Evolutionary conservation across 2,797 vertebrate genomes (phyloP), one percentile per base, ranked within the genome.

Genomic region (Ataeniobius toweri): DNA sequence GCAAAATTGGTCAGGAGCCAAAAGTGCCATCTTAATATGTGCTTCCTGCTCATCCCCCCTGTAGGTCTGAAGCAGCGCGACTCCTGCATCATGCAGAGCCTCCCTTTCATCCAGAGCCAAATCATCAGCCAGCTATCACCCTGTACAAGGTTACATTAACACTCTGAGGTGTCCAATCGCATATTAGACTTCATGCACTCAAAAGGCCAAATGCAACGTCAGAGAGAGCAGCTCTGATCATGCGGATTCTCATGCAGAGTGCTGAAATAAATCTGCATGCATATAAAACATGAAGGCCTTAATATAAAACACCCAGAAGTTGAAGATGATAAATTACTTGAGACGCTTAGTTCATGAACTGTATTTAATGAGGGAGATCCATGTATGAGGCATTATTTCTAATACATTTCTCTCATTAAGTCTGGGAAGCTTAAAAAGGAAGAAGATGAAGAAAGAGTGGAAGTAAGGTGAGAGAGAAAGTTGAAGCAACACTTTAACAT

Each of bases 1-100:
- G 51, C 51, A 75, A 77, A 80, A 41, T 85, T 94, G 93, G 91
- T 93, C 85, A 80, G 58, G 75, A 82, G 93, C 92, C 94, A 95
- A 91, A 83, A 85, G 75, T 76, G 76, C 82, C 88, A 92, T 93
- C 78, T 89, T 82, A 78, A 87, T 87, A 75, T 77, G 48, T 20
- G 39, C 79, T 48, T 77, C 72, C 61, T 79, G 73, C 80, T 77
- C 36, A 10, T 55, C 18, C 68, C 76, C 73, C 80, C 88, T 6
- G 73, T 81, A 76, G 79, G 74, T 75, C 73, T 1, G 68, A 39
- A 70, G 78, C 85, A 78, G 82, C 4, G 10, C 6, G 46, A 41
- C 16, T 76, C 78, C 83, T 68, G 78, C 74, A 2, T 73, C 80
- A 77, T 71, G 55, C 83, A 5, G 78, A 75, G 84, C 74, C 39